Evolutionary conservation across 2,888 invertebrate species (phyloP), one percentile per base, ranked within the genome.

Genomic region (Ochropleura plecta): DNA sequence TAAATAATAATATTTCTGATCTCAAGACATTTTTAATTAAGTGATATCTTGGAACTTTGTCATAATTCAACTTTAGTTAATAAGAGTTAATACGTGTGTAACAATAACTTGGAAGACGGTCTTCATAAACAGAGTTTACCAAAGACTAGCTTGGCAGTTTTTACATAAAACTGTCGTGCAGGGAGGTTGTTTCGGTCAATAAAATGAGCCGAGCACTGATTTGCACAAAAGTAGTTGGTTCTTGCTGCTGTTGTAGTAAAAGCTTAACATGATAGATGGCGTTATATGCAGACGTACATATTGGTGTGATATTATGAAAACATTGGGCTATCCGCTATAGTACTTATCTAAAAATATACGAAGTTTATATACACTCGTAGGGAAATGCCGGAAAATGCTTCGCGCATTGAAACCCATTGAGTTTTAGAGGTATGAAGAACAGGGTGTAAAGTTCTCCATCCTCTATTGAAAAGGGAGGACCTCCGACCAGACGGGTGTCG

Each of bases 241-340:
- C 51, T 14, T 10, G 40, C 14, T 5, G 51, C n/a, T 49, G 42
- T 63, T 62, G 42, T 70, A 74, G 70, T 81, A 7, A 64, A 40
- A 62, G 40, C 44, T 48, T 8, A 53, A 51, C 16, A 55, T 12
- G 42, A 62, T 57, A 81, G 81, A 10, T 83, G 81, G 81, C 81
- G 81, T 60, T 69, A 44, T 44, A 70, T 5, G 40, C 9, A 53
- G 42, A n/a, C 6, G 8, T 46, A 57, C 73, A 46, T 46, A 6
- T 42, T 18, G 12, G 20, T 16, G 10, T 48, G 40, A 42, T 63
- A 20, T 51, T 73, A 60, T 4, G 5, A 10, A 60, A 51, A 51
- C 40, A 18, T 48, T 49, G 20, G 7, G 14, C 16, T 30, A 30
- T 30, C 30, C 30, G 30, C 30, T 69, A 5, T 46, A 7, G 12